phyloP scores from a whole-genome alignment of 1,140 invertebrate genomes.

The Pseudomyrmex pallidus region DNA sequence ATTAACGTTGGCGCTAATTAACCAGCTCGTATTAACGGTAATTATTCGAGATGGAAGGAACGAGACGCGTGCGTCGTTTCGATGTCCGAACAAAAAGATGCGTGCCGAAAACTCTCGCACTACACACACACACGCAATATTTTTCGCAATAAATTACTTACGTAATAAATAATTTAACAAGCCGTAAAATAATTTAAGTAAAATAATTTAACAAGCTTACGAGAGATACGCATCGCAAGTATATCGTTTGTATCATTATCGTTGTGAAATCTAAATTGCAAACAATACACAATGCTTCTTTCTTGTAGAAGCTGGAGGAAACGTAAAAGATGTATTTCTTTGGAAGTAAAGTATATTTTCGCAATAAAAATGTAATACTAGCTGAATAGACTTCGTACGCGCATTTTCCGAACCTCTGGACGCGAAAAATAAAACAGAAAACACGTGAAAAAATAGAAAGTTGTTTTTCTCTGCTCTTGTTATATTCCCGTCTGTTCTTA shows the following conservation, averaged over 20 bases:
- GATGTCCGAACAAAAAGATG: slow-evolving; percentile 78
- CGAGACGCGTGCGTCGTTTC: slow-evolving; percentile 74
- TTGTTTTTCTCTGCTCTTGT: too few relatives aligned
- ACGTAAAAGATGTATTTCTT: neutral
- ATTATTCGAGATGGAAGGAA: slow-evolving; percentile 70
- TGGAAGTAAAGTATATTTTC: too few relatives aligned
- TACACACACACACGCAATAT: slow-evolving; percentile 58
- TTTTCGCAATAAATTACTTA: neutral
- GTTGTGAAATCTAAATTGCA: neutral
- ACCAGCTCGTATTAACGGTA: slow-evolving; percentile 79
- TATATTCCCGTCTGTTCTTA: too few relatives aligned
- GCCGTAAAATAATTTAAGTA: neutral
- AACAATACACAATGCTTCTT: neutral
- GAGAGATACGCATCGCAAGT: neutral
- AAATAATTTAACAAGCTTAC: slow-evolving; percentile 20
- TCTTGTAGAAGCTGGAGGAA: neutral
- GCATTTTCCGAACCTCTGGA: neutral
- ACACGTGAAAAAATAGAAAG: neutral
- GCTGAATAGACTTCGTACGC: too few relatives aligned
- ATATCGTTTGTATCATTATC: too few relatives aligned
- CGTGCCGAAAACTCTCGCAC: slow-evolving; percentile 37
- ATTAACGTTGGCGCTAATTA: slow-evolving; percentile 78
- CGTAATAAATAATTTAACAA: slow-evolving; percentile 34
- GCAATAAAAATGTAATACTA: too few relatives aligned
- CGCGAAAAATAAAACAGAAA: slow-evolving; percentile 13